Evolutionary conservation across 2,113 vertebrate genomes (phyloP).

Genomic region (Thamnophis sirtalis): DNA sequence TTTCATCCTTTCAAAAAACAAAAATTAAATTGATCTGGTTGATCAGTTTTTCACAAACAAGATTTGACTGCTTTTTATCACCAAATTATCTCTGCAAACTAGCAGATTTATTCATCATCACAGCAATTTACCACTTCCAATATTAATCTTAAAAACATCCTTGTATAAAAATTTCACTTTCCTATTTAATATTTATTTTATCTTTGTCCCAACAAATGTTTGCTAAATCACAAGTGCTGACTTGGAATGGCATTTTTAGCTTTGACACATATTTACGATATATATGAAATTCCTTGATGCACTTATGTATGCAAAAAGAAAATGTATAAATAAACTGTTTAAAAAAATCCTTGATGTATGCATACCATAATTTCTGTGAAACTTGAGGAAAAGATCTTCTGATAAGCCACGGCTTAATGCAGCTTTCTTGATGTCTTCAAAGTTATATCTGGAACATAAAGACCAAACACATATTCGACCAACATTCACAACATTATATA

Average conservation of each 20-base stretch:
- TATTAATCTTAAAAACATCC: conserved; percentile 33
- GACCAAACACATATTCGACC: not conserved
- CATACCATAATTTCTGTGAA: not conserved
- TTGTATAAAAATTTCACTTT: conserved; percentile 15
- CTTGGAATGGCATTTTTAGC: not conserved
- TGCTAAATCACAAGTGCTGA: not conserved
- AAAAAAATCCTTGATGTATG: not conserved
- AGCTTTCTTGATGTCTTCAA: not conserved
- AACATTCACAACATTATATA: not conserved
- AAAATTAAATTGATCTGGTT: conserved; percentile 48
- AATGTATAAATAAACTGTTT: no score
- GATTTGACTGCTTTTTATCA: conserved; percentile 50
- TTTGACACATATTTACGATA: not conserved
- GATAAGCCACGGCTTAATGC: not conserved
- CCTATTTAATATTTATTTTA: not conserved
- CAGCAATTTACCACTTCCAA: not conserved
- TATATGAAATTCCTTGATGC: not conserved
- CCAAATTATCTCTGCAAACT: not conserved
- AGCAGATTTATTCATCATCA: conserved; percentile 28
- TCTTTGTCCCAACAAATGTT: conserved; percentile 26
- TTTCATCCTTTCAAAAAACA: conserved; percentile 47
- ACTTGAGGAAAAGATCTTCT: not conserved
- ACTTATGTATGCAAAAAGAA: no score
- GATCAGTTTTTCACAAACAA: conserved; percentile 52
- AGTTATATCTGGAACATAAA: not conserved